Conservation (phyloP, 2,797 vertebrate species). For the Kryptopterus vitreolus region DNA sequence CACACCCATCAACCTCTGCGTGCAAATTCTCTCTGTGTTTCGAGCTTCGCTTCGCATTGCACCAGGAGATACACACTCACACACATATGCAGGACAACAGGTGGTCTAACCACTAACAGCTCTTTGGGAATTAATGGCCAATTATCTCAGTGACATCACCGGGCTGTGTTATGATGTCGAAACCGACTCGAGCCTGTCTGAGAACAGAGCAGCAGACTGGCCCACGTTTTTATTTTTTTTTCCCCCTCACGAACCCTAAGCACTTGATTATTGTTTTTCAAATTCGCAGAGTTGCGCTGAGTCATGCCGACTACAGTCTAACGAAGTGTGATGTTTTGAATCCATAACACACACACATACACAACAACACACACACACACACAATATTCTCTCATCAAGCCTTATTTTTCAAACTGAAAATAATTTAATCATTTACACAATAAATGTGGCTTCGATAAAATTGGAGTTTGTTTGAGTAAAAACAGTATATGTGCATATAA, state of each 20-base stretch:
- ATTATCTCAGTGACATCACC: constrained; percentile 41
- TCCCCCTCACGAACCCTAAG: constrained; percentile 50
- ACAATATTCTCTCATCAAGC: neutral
- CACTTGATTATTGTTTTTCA: constrained; percentile 73
- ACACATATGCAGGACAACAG: constrained; percentile 31
- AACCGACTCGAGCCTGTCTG: constrained; percentile 32
- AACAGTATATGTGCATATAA: neutral
- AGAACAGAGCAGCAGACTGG: constrained; percentile 10
- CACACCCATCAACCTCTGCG: neutral
- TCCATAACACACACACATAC: neutral
- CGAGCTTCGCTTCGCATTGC: neutral
- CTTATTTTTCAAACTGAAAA: neutral
- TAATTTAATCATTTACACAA: neutral
- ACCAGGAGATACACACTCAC: constrained; percentile 5
- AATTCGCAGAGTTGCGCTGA: constrained; percentile 69
- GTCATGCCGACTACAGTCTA: constrained; percentile 43
- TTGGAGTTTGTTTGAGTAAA: neutral
- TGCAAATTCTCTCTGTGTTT: neutral
- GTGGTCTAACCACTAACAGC: constrained; percentile 51
- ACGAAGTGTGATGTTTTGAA: neutral
- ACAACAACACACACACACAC: neutral
- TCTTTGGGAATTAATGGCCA: constrained; percentile 38
- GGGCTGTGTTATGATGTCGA: constrained; percentile 39
- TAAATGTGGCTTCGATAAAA: neutral
- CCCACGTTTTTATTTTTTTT: constrained; percentile 22